Conservation (phyloP, 2,113 vertebrate species). For the Drymodes brunneopygia region DNA sequence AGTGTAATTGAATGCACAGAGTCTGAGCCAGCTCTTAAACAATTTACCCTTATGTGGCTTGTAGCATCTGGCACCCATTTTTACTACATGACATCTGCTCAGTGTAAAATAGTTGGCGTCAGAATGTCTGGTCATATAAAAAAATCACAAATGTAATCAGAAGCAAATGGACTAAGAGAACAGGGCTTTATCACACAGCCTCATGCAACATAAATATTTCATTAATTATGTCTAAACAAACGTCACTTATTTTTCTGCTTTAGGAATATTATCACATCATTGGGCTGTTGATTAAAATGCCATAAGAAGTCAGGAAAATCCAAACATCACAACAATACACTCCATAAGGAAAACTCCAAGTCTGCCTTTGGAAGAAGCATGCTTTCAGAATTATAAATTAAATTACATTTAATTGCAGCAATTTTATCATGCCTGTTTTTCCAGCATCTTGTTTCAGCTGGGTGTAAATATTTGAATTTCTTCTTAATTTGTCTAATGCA, state of each 20-base stretch:
- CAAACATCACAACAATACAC: constrained; percentile 50
- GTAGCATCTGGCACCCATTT: constrained; percentile 82
- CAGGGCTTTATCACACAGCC: constrained; percentile 76
- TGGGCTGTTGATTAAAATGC: constrained; percentile 71
- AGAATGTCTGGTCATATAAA: constrained; percentile 82
- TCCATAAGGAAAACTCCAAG: constrained; percentile 17
- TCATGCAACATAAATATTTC: constrained; percentile 80
- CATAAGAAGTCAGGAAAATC: constrained; percentile 67
- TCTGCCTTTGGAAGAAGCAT: constrained; percentile 4
- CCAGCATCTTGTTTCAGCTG: constrained; percentile 46
- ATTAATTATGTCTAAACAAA: constrained; percentile 82
- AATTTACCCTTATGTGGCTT: constrained; percentile 80
- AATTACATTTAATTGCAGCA: constrained; percentile 54
- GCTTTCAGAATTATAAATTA: constrained; percentile 15
- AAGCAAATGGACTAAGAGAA: constrained; percentile 77
- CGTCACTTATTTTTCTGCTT: constrained; percentile 76
- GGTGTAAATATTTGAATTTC: constrained; percentile 55
- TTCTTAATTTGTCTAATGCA: constrained; percentile 56
- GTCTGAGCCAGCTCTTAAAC: constrained; percentile 81
- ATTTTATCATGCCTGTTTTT: constrained; percentile 36
- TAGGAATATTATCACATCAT: constrained; percentile 78
- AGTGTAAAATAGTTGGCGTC: constrained; percentile 82
- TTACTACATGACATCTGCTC: constrained; percentile 83
- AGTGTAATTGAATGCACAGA: constrained; percentile 79
- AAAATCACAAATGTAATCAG: constrained; percentile 81